Base-by-base conservation (phyloP, 2,888 invertebrate species). In the Zaprionus bogoriensis region DNA sequence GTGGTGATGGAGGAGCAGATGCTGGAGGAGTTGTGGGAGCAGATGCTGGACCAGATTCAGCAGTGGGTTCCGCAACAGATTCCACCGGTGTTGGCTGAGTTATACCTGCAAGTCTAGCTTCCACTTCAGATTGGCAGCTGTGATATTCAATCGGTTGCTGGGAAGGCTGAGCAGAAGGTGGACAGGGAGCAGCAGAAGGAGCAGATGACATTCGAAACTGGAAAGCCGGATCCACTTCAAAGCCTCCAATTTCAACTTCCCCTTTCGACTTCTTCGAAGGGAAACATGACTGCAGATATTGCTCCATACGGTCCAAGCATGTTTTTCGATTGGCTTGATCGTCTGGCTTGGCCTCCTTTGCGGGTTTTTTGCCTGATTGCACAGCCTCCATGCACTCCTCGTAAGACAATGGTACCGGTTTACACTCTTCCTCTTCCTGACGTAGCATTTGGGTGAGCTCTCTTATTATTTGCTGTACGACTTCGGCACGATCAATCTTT, bases 221-320 rank as follows among this genome's bases (percentile, higher is more conserved):
- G n/a, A 82, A 80, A 1, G 62, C 25, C 1, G 84, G 76, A 47
- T 76, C 76, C 1, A 25, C 6, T 39, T 86, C 82, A 3, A 84
- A 66, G 0, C 22, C 67, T 3, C 39, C 61, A 3, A 80, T 66
- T 47, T 80, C 77, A 1, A 0, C 20, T 1, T 22, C 44, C 10
- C 55, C 39, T 9, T 36, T 19, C 2, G 25, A 0, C 4, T 46
- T 54, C 17, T 60, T 46, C 0, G 22, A 0, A 0, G 63, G 52
- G 27, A 79, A 82, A 23, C 87, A 87, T 4, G 61, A 52, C n/a
- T 74, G 44, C 2, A 36, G 17, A 7, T 14, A 14, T 3, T 17
- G 7, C 17, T 36, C 17, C n/a, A n/a, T 57, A 39, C 64, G 48
- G 12, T 64, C 58, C 14, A 81, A 58, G 45, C 81, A 84, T 23